Base-by-base conservation (phyloP, 2,113 vertebrate genomes). In the Brachirus orientalis region DNA sequence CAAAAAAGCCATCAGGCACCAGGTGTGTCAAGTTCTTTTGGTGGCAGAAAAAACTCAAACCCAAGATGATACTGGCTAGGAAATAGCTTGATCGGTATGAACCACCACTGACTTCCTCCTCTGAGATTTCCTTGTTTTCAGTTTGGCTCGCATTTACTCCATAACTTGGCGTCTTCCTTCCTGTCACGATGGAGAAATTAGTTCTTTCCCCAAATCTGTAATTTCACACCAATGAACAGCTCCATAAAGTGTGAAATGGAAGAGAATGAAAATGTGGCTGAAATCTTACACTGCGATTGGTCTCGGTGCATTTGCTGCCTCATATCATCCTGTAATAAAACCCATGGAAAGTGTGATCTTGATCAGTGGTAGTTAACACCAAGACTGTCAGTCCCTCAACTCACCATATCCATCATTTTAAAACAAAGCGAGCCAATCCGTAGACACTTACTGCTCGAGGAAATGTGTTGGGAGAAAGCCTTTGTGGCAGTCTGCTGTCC, bases 161-260 rank as follows among this genome's bases (percentile, higher is more conserved):
- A 19, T 52, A 55, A 13, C 46, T 41, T 7, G n/a, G 44, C 19
- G 4, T 52, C 17, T 6, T 14, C 38, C 16, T 14, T 63, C 22
- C 17, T 36, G 60, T 59, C 63, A 80, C 4, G 4, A 55, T 66
- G 68, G 60, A 75, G 43, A 55, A 62, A 77, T 75, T 52, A 17
- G 28, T 12, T 58, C 40, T 18, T 16, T 63, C 20, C 22, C 44
- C 20, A 66, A 51, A 76, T 70, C 72, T 71, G 57, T 73, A 63
- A 70, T 75, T 56, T 52, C 60, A 65, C 16, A 50, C 43, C 38
- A 37, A 84, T 75, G 54, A 63, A 63, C 53, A 63, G 71, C 82
- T 84, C 78, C 72, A 77, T 68, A 75, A 80, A 72, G 63, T 86
- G 72, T 86, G 83, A 84, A 87, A 86, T 88, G 69, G 60, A 75